Conservation (phyloP, 2,888 invertebrate genomes). For the Heliconius hortense region DNA sequence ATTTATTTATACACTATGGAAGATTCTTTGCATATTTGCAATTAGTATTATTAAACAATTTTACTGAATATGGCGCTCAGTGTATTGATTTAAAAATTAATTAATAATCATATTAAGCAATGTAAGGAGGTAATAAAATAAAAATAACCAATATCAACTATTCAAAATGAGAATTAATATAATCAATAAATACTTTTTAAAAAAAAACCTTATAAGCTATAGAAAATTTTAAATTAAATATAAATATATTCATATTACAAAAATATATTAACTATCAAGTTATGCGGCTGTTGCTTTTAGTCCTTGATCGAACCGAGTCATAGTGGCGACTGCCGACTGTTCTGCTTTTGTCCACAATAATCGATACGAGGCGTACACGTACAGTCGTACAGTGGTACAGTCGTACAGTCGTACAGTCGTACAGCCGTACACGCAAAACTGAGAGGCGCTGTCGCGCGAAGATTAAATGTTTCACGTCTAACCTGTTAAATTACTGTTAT, state of each 20-base stretch:
- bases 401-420: too few species aligned
- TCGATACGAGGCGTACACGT: constrained; percentile 26
- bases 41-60: background rate
- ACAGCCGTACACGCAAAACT: constrained; percentile 15
- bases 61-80: background rate
- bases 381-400: background rate
- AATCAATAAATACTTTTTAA: background rate
- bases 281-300: constrained; percentile 36
- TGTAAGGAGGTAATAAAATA: background rate
- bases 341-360: constrained; percentile 27
- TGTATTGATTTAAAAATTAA: background rate
- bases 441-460: constrained; percentile 26
- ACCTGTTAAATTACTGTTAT: background rate
- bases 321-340: constrained; percentile 39
- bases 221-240: background rate
- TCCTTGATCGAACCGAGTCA: constrained; percentile 38
- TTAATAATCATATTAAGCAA: background rate
- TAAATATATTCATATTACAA: constrained; percentile 7
- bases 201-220: background rate
- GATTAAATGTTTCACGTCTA: constrained; percentile 24
- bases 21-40: constrained; percentile 22
- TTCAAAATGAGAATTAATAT: background rate
- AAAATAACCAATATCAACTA: background rate
- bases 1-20: constrained; percentile 7
- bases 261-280: constrained; percentile 34